These are phyloP conservation scores for Capromys pilorides DNA, from an alignment of 2,797 vertebrate species.

Conservation along the genomic window DNA sequence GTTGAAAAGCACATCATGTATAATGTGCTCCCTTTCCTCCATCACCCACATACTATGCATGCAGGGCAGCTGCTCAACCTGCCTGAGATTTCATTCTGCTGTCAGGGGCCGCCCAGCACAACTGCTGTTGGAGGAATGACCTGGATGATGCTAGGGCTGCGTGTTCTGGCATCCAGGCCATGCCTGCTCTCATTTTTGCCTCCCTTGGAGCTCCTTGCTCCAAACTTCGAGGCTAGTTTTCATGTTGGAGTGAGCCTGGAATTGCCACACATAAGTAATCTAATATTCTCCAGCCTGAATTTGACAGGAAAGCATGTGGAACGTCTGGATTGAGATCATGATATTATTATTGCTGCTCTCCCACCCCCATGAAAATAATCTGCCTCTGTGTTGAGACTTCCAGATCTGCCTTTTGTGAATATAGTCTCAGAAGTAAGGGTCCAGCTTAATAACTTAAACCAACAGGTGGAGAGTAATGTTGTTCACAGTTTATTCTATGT, in stretches of 20 bases:
- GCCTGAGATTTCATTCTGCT: background rate
- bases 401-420: background rate
- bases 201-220: background rate
- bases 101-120: background rate
- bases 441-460: background rate
- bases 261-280: background rate
- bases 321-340: background rate
- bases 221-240: background rate
- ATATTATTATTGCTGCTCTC: fast-evolving
- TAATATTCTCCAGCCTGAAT: background rate
- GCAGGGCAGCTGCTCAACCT: background rate
- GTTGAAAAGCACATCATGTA: background rate
- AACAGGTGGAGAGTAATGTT: background rate
- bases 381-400: background rate
- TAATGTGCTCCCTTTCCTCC: background rate
- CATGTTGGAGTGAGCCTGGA: background rate
- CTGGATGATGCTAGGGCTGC: background rate
- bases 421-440: background rate
- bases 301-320: background rate
- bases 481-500: background rate
- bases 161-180: background rate
- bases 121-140: background rate
- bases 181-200: background rate
- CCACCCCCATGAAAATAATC: background rate
- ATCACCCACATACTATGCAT: background rate